Percentiles rank a stretch among this genome's conserved stretches.
Conservation (phyloP, 2,797 vertebrate species). For the Nannoperca obscura region DNA sequence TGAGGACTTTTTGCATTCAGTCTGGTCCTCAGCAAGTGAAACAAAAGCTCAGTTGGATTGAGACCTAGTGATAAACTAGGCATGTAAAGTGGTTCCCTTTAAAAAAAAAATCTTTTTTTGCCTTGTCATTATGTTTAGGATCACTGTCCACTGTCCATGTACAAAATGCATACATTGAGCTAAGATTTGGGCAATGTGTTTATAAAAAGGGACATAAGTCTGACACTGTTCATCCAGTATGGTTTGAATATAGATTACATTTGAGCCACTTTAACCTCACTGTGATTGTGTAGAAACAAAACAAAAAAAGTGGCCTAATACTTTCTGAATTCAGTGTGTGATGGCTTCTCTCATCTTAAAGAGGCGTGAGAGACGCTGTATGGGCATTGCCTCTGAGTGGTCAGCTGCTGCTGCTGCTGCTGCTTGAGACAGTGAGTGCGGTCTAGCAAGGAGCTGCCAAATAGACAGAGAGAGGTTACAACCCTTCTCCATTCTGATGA, state of each 20-base stretch:
- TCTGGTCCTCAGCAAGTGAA: not conserved
- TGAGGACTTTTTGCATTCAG: not conserved
- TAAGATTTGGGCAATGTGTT: not conserved
- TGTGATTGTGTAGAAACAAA: not conserved
- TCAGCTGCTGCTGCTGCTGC: constrained; percentile 1
- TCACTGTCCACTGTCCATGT: not conserved
- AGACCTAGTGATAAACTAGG: not conserved
- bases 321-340: not conserved
- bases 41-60: not conserved
- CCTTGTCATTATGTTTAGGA: not conserved
- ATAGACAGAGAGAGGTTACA: constrained; percentile 34
- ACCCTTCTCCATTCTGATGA: constrained; percentile 61
- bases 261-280: not conserved
- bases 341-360: constrained; percentile 11
- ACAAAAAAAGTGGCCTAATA: not conserved
- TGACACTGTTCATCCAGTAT: not conserved
- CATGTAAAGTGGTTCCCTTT: not conserved
- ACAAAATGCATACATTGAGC: not conserved
- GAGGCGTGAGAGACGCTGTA: constrained; percentile 3
- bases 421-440: constrained; percentile 27
- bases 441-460: constrained; percentile 44
- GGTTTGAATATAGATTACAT: constrained; percentile 4
- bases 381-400: constrained; percentile 6
- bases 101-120: not conserved
- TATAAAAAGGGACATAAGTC: not conserved